Percentiles rank a stretch among this genome's conserved stretches.
Conservation (phyloP, 2,797 vertebrate species). For the Hemibagrus guttatus region DNA sequence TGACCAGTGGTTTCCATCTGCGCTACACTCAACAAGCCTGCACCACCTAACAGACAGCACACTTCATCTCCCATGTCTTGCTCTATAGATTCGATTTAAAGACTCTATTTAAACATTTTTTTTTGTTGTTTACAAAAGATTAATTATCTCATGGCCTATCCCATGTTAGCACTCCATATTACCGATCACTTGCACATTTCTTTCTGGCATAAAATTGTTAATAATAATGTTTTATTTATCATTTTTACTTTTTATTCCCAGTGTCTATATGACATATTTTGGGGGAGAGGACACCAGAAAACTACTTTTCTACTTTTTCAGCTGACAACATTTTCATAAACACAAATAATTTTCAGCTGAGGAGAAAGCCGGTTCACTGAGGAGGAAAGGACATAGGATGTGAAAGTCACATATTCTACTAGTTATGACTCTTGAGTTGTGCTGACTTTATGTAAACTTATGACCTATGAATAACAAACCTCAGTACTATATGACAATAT, state of each 20-base stretch:
- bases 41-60: background rate
- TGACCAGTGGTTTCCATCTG: slow-evolving; percentile 23
- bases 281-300: background rate
- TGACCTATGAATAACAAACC: background rate
- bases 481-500: background rate
- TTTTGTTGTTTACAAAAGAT: background rate
- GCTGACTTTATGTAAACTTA: background rate
- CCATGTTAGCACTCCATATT: background rate
- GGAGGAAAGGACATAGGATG: background rate
- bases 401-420: background rate
- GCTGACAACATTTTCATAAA: background rate
- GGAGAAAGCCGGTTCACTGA: background rate
- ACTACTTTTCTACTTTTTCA: background rate
- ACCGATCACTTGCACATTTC: background rate
- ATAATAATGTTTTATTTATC: background rate
- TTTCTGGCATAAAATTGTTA: background rate
- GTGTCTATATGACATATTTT: background rate
- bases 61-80: background rate
- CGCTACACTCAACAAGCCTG: background rate
- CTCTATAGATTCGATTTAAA: background rate
- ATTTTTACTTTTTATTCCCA: background rate
- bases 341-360: background rate
- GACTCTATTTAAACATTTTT: background rate
- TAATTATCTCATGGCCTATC: background rate
- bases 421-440: background rate